Base-by-base conservation (phyloP, 35 echinoderm and acorn worm species). In the Stichopus chloronotus region DNA sequence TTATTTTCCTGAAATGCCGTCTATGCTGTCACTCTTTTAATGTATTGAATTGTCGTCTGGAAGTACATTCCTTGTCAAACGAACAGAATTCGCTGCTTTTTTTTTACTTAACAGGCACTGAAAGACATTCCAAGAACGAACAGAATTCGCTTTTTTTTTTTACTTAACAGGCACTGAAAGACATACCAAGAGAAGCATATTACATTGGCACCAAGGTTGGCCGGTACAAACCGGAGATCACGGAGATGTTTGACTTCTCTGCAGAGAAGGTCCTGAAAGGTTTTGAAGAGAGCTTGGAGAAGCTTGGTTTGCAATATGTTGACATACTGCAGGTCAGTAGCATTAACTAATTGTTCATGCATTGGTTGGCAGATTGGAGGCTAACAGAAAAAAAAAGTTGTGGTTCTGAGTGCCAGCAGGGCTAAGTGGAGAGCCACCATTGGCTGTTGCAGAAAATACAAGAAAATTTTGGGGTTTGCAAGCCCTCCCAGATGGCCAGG, bases 131-230 rank as follows among this genome's bases (percentile, higher is more conserved):
- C n/a, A n/a, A n/a, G n/a, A n/a, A 43, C 30, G 30, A 43, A 43
- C 30, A 43, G 3, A 43, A 43, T 65, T 1, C 13, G 11, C 9
- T 17, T 1, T 59, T 25, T 92, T 12, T 63, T 30, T 57, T 16
- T 0, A 25, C 43, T 86, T 77, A 53, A 72, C 56, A 98, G 97
- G 89, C 92, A 53, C 74, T 98, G 22, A 93, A 94, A 86, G 92
- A 93, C 21, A 92, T 96, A 56, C 97, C 97, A 5, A 92, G 97
- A 53, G 79, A 96, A 58, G 63, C 94, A 12, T 98, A 98, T 68
- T 98, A 95, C 88, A 98, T 98, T 17, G 91, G 91, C 57, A 98
- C 97, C 24, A 98, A 98, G 89, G 97, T 96, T 11, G 95, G 97
- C 1, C 76, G 97, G 4, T 98, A 96, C 81, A 78, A 94, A 88